Base-by-base conservation (phyloP, 37 sponge, comb jelly and placozoan genomes). In the Eunapius fragilis region DNA sequence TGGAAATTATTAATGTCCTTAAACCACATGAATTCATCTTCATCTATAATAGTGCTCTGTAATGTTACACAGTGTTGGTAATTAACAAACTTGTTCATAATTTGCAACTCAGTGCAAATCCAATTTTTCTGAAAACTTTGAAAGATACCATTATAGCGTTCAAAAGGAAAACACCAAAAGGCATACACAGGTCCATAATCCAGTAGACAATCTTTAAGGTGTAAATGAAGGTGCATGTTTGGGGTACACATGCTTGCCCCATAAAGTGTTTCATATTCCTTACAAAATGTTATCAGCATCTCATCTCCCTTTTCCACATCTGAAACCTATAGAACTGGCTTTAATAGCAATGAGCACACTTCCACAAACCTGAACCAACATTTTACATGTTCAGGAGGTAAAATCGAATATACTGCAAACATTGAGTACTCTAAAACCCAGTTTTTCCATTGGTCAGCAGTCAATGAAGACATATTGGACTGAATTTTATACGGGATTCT, bases 161-260 rank as follows among this genome's bases (percentile, higher is more conserved):
- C 91, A 82, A 86, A 91, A 24, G 83, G 26, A 69, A 91, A 86
- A 23, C 76, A 86, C 83, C 91, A 91, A 77, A 82, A 78, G 49
- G 67, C 45, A 81, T 69, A 37, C 24, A 77, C 38, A 23, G 87
- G 91, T n/a, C 91, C 83, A 77, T 68, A 91, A 38, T 91, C 77
- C 25, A 48, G 2, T 27, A 91, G 2, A 70, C 48, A 68, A 0
- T 91, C 79, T 11, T 36, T 70, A 2, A 91, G 25, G 82, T 91
- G 91, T 30, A 38, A 78, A 17, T 36, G 31, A 74, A 79, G 49
- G 27, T 83, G 79, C 84, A 89, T 78, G 37, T 79, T 79, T n/a
- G 75, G 80, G 17, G 80, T 84, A 12, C 76, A 75, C 19, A 34
- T 22, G 17, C 67, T 26, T 26, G 7, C 25, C 25, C 84, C 83